Evolutionary conservation across 2,888 invertebrate genomes (phyloP).

Genomic region (Steinernema carpocapsae): DNA sequence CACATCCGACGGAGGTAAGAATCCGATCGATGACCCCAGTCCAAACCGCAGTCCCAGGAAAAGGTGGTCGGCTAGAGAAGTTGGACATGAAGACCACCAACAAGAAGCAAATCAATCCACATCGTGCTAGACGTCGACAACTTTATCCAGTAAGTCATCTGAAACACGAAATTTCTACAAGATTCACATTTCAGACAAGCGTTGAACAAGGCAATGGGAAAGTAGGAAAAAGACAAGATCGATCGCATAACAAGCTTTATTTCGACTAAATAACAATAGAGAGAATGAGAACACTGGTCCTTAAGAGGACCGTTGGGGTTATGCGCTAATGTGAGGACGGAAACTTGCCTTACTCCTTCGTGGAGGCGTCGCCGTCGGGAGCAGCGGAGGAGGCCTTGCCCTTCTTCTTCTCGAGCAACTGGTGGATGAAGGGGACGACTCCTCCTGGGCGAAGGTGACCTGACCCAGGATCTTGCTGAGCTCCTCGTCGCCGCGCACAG

Average conservation of each 20-base stretch:
- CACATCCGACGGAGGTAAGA: not conserved
- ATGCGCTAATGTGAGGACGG: no score
- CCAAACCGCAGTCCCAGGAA: conserved; percentile 6
- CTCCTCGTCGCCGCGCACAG: conserved; percentile 15
- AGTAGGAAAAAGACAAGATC: not conserved
- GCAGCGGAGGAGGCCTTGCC: no score
- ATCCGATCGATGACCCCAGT: not conserved
- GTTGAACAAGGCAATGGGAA: not conserved
- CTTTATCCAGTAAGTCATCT: not conserved
- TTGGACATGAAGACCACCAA: conserved; percentile 38
- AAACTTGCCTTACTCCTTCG: no score
- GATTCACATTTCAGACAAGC: no score
- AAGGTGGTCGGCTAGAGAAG: conserved; percentile 29
- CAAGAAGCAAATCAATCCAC: conserved; percentile 38
- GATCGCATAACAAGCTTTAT: not conserved
- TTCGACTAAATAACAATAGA: no score
- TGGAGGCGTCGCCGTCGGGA: no score
- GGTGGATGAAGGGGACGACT: conserved; percentile 12
- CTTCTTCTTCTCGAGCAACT: conserved; percentile 2
- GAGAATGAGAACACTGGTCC: no score
- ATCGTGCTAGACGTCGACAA: conserved; percentile 41
- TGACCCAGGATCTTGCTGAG: conserved; percentile 8
- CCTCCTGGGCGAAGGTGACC: not conserved
- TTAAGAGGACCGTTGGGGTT: no score
- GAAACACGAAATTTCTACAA: no score